Evolutionary conservation across 2,113 vertebrate genomes (phyloP).

Genomic region (Dendropsophus ebraccatus): DNA sequence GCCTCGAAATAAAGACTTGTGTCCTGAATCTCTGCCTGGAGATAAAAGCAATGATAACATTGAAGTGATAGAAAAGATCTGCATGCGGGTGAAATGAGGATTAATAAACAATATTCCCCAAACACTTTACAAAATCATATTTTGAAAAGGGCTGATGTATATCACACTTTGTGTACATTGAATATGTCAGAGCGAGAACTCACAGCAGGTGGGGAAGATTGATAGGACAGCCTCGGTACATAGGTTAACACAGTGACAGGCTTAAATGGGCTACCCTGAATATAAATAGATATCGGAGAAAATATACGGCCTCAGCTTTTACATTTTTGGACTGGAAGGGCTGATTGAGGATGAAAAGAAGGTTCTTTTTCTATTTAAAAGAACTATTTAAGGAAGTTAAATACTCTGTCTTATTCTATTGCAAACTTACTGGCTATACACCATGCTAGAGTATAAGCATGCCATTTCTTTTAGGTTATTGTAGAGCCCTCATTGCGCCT

Average conservation of each 20-base stretch:
- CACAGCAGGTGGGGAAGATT: constrained; percentile 25
- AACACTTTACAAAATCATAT: constrained; percentile 18
- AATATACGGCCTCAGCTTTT: constrained; percentile 24
- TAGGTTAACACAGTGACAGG: constrained; percentile 36
- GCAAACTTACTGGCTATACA: no score
- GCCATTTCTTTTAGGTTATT: no score
- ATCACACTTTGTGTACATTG: constrained; percentile 26
- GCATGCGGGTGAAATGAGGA: constrained; percentile 13
- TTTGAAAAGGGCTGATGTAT: constrained; percentile 16
- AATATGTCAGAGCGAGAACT: constrained; percentile 20
- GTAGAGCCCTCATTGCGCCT: no score
- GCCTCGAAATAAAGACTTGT: not conserved
- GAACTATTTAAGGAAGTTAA: constrained; percentile 14
- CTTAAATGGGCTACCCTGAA: constrained; percentile 13
- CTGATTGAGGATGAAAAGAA: constrained; percentile 13
- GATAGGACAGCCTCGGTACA: constrained; percentile 36
- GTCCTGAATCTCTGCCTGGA: not conserved
- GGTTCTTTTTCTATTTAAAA: not conserved
- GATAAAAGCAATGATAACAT: constrained; percentile 7
- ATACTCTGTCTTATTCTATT: not conserved
- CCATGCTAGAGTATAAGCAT: no score
- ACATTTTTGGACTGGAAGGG: constrained; percentile 16
- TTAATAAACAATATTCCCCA: constrained; percentile 33
- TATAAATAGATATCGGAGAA: constrained; percentile 23
- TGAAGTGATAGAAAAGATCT: constrained; percentile 21